Base-by-base conservation (phyloP, 2,888 invertebrate genomes). In the Lomographa bimaculata region DNA sequence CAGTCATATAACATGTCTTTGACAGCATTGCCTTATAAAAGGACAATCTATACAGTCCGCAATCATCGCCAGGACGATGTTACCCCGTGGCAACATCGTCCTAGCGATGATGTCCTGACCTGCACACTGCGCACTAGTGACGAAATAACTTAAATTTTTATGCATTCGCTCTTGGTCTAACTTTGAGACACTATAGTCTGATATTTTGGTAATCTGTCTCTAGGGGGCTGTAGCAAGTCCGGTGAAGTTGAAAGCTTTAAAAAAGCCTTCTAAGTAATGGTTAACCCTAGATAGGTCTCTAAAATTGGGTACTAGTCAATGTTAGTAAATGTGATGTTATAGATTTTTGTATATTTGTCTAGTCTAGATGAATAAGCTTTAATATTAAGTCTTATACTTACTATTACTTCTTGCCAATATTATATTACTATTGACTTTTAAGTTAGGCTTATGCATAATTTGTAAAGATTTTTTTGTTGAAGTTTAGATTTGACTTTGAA, bases 261-360 rank as follows among this genome's bases (percentile, higher is more conserved):
- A 20, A 27, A 50, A 56, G 47, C 46, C 47, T 62, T 33, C 8
- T 20, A 11, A 46, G 35, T 49, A 48, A 41, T 38, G 42, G 27
- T 34, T 43, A 46, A 42, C 26, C 35, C 26, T 38, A 36, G 39
- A 19, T 48, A 48, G 48, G 40, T 39, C 57, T 43, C 10, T 36
- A 32, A 26, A 64, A 64, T 69, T 40, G 71, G 66, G 65, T 72
- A 65, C 45, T 43, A 55, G 48, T 61, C 64, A 66, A 68, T 69
- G 69, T 75, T 76, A 77, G 70, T 64, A 45, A 62, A 59, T 64
- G 73, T 77, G 77, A 76, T 68, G 61, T 71, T 68, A 63, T 80
- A 80, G 79, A 46, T 52, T 78, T 79, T 79, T 79, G 66, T 79
- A 79, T 71, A 62, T 52, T 60, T 56, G 57, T 57, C 54, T 64